phyloP scores from a whole-genome alignment of 2,797 vertebrate species.

The Zalophus californianus region DNA sequence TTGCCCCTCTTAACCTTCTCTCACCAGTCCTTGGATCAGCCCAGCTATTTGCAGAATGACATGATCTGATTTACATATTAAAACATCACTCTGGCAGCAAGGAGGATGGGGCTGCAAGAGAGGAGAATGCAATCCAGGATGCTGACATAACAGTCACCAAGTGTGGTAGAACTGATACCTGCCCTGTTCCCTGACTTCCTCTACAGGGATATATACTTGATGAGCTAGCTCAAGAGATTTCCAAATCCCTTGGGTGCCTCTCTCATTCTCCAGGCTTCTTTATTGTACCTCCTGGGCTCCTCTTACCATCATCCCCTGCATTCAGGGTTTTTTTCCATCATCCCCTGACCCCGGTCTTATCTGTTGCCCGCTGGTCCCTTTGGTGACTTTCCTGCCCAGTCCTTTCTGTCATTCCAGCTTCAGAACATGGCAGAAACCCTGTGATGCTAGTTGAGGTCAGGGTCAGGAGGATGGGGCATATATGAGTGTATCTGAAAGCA shows the following conservation, averaged over 20 bases:
- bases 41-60: slow-evolving; percentile 30
- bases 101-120: background rate
- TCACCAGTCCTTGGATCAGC: background rate
- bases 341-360: background rate
- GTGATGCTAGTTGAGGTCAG: background rate
- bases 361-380: background rate
- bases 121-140: background rate
- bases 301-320: background rate
- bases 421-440: background rate
- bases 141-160: background rate
- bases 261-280: background rate
- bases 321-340: background rate
- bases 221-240: slow-evolving; percentile 29
- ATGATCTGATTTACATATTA: background rate
- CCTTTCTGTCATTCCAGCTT: background rate
- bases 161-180: background rate
- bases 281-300: background rate
- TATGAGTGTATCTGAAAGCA: background rate
- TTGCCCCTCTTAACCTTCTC: slow-evolving; percentile 24
- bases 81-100: background rate
- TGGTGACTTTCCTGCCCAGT: background rate
- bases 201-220: background rate
- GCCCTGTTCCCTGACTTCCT: background rate
- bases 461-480: background rate
- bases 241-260: background rate